Evolutionary conservation across 2,113 vertebrate species (phyloP).

Genomic region (Ovis aries): DNA sequence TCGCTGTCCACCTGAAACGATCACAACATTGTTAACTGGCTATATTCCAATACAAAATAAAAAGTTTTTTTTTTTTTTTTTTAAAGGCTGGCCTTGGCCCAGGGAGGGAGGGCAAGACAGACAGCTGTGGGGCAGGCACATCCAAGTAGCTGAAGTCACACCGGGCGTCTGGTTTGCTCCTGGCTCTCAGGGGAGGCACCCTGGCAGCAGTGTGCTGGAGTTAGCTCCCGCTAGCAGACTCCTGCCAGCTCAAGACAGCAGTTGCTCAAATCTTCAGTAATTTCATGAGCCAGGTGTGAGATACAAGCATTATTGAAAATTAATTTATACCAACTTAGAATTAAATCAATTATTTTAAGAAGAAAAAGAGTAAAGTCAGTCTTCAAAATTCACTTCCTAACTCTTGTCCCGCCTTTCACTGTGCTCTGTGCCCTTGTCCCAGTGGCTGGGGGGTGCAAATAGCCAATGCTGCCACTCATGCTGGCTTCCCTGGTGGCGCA

Average conservation of each 20-base stretch:
- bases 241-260: neutral
- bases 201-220: neutral
- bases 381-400: neutral
- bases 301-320: neutral
- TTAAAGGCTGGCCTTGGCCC: constrained; percentile 6
- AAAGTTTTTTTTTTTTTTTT: neutral
- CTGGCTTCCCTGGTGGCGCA: neutral
- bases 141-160: neutral
- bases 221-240: neutral
- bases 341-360: neutral
- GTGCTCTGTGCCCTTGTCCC: neutral
- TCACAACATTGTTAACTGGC: neutral
- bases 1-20: neutral
- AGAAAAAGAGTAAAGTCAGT: neutral
- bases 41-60: neutral
- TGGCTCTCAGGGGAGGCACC: neutral
- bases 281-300: neutral
- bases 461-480: neutral
- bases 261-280: neutral
- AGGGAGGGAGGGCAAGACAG: neutral
- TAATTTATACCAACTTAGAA: neutral
- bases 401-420: neutral
- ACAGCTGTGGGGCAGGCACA: neutral
- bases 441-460: neutral
- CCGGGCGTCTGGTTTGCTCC: neutral